Evolutionary conservation across 2,888 invertebrate genomes (phyloP), one percentile per base, ranked within the genome.

Genomic region (Hirudinaria manillensis): DNA sequence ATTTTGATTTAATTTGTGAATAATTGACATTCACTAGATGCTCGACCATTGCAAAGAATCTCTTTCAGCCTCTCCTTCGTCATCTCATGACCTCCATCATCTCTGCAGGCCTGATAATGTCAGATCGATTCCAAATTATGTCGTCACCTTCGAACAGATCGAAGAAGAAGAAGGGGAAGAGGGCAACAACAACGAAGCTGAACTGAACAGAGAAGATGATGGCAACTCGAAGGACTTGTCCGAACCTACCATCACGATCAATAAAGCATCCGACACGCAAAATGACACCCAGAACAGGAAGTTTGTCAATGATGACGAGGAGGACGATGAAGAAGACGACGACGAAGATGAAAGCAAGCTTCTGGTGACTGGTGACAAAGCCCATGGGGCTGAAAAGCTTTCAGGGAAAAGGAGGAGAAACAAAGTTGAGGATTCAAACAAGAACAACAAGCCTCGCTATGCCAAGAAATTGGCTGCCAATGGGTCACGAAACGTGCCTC

Each of bases 91-190:
- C 45, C 45, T 45, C 45, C 45, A 45, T 10, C 45, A 45, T 16
- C 45, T 45, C 45, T 45, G 45, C 45, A 2, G 10, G 45, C 13
- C 13, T 10, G 45, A 45, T 10, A 45, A 45, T 2, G 45, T 45
- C 45, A 45, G 45, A 16, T 7, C 45, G 10, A 45, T 45, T 45
- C 45, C 45, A 32, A 72, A 53, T 29, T 72, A 72, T 19, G 72
- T 72, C 3, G 72, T 72, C 16, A 72, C 72, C 24, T 72, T 72
- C 34, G 51, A 55, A 55, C 53, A 72, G 6, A 21, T 24, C 27
- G 67, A 67, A 29, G 67, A 67, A 29, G 67, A 67, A 2, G 72
- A 72, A 27, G 71, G 51, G 24, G 53, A 55, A 27, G 72, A 72
- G 29, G 55, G 53, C 4, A 53, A 51, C 21, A 53, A 55, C 16